Evolutionary conservation across 35 echinoderm and acorn worm species (phyloP).

Genomic region (Amphiura filiformis): DNA sequence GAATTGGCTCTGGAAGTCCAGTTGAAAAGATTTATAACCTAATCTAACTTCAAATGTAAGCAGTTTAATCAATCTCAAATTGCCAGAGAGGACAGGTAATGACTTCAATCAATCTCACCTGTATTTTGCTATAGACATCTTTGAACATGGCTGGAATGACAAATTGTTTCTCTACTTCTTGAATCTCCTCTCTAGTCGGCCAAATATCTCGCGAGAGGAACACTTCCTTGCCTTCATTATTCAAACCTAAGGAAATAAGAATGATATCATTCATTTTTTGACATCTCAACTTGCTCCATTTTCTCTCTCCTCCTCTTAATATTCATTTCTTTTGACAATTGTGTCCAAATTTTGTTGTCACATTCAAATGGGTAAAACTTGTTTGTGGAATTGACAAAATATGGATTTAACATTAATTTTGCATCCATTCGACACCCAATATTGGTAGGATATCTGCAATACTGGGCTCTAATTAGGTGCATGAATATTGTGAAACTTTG

Average conservation of each 20-base stretch:
- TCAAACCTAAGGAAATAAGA: conserved; percentile 57
- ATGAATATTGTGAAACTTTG: background rate
- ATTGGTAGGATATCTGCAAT: background rate
- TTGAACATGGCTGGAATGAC: conserved; percentile 99
- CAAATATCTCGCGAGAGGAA: conserved; percentile 96
- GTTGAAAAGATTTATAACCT: too few species aligned
- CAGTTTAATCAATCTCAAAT: too few species aligned
- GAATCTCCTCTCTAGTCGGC: conserved; percentile 85
- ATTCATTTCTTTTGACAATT: too few species aligned
- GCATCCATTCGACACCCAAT: conserved; percentile 13
- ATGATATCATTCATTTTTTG: conserved; percentile 1
- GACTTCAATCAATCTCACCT: too few species aligned
- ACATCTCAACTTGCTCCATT: too few species aligned
- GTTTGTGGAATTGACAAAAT: too few species aligned
- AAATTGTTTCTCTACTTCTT: conserved; percentile 87
- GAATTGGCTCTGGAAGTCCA: too few species aligned
- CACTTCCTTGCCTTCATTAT: conserved; percentile 77
- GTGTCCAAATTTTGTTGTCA: too few species aligned
- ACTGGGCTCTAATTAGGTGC: conserved; percentile 10
- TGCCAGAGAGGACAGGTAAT: too few species aligned
- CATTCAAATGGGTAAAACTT: too few species aligned
- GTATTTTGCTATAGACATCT: conserved; percentile 92
- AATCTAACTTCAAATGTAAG: too few species aligned
- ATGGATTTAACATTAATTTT: background rate
- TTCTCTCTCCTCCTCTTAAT: too few species aligned